A percentile compares a stretch with the other conserved stretches of the same genome.
These are phyloP conservation scores for Cydia amplana DNA, from an alignment of 1,140 invertebrate genomes.

Conservation along the genomic window DNA sequence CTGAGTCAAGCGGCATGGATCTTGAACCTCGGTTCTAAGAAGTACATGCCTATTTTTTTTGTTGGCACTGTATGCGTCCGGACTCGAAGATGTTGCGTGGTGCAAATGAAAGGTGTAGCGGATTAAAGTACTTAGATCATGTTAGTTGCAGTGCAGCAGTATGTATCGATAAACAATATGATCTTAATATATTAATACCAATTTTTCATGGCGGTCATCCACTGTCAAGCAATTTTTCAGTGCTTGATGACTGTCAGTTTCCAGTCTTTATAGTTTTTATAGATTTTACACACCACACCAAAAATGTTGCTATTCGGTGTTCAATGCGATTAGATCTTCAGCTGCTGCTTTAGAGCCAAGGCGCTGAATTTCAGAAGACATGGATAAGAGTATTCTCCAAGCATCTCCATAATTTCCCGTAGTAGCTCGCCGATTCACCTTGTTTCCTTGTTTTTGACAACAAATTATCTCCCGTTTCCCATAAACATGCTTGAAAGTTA, in stretches of 20 bases:
- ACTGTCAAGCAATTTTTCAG: too few relatives aligned
- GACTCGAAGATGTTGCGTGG: conserved; percentile 58
- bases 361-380: too few relatives aligned
- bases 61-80: conserved; percentile 66
- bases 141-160: not conserved
- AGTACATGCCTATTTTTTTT: conserved; percentile 56
- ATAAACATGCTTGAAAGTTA: not conserved
- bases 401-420: too few relatives aligned
- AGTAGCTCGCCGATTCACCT: conserved; percentile 22
- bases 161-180: conserved; percentile 29
- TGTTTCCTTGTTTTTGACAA: not conserved
- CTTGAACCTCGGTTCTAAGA: conserved; percentile 75
- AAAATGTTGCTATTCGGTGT: too few relatives aligned
- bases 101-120: conserved; percentile 45
- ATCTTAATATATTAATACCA: too few relatives aligned
- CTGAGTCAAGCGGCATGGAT: conserved; percentile 59
- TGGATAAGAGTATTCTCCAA: too few relatives aligned
- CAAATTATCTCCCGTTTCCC: not conserved
- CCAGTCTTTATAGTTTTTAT: too few relatives aligned
- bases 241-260: too few relatives aligned
- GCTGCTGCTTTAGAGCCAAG: too few relatives aligned
- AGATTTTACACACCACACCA: too few relatives aligned
- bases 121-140: not conserved
- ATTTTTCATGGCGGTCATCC: too few relatives aligned
- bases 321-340: too few relatives aligned